Conservation (phyloP, 2,113 vertebrate genomes). For the Mesocricetus auratus region DNA sequence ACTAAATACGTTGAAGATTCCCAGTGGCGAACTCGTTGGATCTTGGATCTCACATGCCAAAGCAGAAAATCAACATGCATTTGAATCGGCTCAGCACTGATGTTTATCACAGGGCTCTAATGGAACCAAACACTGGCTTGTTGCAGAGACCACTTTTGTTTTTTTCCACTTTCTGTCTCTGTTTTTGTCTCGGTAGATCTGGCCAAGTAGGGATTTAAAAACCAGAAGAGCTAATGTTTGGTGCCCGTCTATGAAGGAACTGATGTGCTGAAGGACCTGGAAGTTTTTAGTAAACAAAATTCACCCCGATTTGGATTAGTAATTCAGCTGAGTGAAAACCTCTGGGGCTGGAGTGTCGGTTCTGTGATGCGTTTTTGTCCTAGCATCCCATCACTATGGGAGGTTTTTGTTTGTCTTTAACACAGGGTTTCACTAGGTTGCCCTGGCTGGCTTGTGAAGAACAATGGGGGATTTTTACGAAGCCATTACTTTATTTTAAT, state of each 20-base stretch:
- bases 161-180: not conserved
- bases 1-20: conserved; percentile 30
- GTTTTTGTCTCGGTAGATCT: conserved; percentile 3
- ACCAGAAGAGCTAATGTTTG: not conserved
- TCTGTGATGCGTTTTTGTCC: conserved; percentile 31
- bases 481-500: conserved; percentile 37
- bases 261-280: not conserved
- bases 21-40: not conserved
- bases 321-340: not conserved
- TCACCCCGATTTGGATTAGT: conserved; percentile 7
- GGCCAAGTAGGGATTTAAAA: conserved; percentile 2
- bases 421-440: not conserved
- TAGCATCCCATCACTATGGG: not conserved
- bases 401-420: not conserved
- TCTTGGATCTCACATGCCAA: not conserved
- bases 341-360: not conserved
- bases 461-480: not conserved
- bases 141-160: not conserved
- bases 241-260: conserved; percentile 34
- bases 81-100: not conserved
- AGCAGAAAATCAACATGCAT: not conserved
- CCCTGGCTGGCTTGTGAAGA: not conserved
- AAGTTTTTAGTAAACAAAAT: not conserved
- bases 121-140: not conserved
- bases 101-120: not conserved